Base-by-base conservation (phyloP, 1,140 invertebrate genomes). In the Vanessa tameamea region DNA sequence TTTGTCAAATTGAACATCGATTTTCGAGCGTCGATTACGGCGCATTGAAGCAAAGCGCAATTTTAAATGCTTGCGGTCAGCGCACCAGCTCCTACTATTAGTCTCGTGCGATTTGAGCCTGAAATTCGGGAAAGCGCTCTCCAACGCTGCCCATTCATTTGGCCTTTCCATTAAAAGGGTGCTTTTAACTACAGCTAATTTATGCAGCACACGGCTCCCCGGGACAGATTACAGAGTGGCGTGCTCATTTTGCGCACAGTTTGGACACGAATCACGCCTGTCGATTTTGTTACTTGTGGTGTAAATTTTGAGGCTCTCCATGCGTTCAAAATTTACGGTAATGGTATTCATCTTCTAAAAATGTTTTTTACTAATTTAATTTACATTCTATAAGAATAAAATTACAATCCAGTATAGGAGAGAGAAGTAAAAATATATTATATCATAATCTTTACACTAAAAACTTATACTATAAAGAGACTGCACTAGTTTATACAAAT, bases 101-200 rank as follows among this genome's bases (percentile, higher is more conserved):
- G 68, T 65, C 70, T 65, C 48, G 59, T 65, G 64, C 69, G 76
- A 74, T 75, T 75, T 72, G 59, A 68, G 43, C 50, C 67, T 47
- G 61, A 73, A 78, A 75, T 76, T 75, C 64, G 31, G 66, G 59
- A 78, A 77, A 71, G 73, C 65, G 73, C 66, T 57, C 66, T 47
- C 70, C 71, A 61, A 72, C 77, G 71, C 70, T 75, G 73, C 71
- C 77, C 73, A 75, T 78, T 78, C 73, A 78, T 78, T 78, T 76
- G 77, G 73, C 67, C 64, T 66, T 75, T 73, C 70, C 73, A 78
- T 78, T 78, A 76, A 75, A 78, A 69, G 70, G 73, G 73, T 78
- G 70, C 73, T 73, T 75, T 78, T 75, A 75, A 78, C 70, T 75
- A 70, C 61, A 72, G 67, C 77, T 76, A 78, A 78, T 76, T 78